Percentiles rank a stretch among this genome's conserved stretches.
These are phyloP conservation scores for Plotosus lineatus DNA, from an alignment of 2,113 vertebrate species.

Conservation along the genomic window DNA sequence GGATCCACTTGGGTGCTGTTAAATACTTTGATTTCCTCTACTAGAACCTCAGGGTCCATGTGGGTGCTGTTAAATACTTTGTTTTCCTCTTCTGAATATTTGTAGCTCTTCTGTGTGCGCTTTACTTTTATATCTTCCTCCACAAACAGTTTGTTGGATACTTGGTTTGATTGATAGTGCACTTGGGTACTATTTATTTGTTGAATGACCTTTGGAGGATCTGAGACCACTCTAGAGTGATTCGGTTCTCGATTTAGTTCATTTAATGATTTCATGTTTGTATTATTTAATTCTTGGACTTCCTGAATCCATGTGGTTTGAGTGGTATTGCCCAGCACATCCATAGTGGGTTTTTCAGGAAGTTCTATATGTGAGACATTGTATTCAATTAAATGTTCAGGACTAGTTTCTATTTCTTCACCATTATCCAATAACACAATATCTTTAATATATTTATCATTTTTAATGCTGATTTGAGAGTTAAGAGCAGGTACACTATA, in stretches of 20 bases:
- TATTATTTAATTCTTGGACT: background rate
- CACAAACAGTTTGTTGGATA: background rate
- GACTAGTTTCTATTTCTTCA: background rate
- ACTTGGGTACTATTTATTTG: background rate
- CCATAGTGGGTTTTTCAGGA: background rate
- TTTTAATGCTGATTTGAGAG: constrained; percentile 9
- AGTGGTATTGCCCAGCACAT: background rate
- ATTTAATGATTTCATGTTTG: background rate
- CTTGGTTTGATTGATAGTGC: background rate
- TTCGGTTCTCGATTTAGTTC: background rate
- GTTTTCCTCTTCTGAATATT: background rate
- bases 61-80: background rate
- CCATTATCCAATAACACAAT: constrained; percentile 41
- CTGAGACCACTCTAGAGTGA: background rate
- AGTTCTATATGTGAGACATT: constrained; percentile 2
- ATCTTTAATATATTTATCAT: constrained; percentile 29
- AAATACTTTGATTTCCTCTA: background rate
- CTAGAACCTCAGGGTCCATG: background rate
- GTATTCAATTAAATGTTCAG: constrained; percentile 17
- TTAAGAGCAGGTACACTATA: constrained; percentile 38
- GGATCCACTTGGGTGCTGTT: constrained; percentile 1
- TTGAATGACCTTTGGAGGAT: background rate
- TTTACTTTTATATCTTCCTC: background rate
- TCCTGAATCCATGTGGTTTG: background rate
- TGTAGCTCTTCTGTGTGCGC: background rate